Base-by-base conservation (phyloP, 2,113 vertebrate genomes). In the Thalassarche chlororhynchos region DNA sequence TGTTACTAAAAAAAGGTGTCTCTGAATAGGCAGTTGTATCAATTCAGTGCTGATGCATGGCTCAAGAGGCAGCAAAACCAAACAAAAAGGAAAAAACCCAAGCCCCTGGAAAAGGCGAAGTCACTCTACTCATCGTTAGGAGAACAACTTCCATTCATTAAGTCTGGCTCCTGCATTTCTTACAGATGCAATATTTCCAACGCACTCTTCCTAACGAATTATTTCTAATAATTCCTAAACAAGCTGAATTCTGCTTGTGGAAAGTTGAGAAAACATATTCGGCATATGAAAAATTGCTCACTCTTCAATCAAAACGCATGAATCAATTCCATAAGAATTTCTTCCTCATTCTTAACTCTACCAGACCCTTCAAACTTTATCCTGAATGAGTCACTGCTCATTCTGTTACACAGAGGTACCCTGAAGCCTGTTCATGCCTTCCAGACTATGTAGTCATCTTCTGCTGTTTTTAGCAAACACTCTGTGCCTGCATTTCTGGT, bases 381-480 rank as follows among this genome's bases (percentile, higher is more conserved):
- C 44, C 38, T 29, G 23, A 65, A 70, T 4, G 24, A 80, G 34
- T 31, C 34, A 55, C 47, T 49, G 32, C 10, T 76, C 46, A 34
- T 66, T 61, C 72, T 28, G 28, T 29, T 14, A 38, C 40, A 47
- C 8, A n/a, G 69, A 77, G n/a, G 24, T 36, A 38, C 44, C 65
- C 65, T 34, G 49, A 38, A 85, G 40, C 44, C 74, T 46, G n/a
- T 60, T 51, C 32, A 23, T 38, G 55, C 40, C 19, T 74, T 77
- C 69, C 58, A 81, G 36, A n/a, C 42, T 38, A 47, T 0, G 0
- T 1, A 71, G 40, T 10, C 23, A 71, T 29, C 44, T 57, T 42
- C 68, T 72, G 34, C 54, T 64, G 20, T 20, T 87, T 78, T 68
- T 62, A 64, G 36, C 36, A 84, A 65, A 84, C 19, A 20, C 32